Evolutionary conservation across 92 coral and sea anemone species (phyloP).

Genomic region (Blastomussa wellsi): DNA sequence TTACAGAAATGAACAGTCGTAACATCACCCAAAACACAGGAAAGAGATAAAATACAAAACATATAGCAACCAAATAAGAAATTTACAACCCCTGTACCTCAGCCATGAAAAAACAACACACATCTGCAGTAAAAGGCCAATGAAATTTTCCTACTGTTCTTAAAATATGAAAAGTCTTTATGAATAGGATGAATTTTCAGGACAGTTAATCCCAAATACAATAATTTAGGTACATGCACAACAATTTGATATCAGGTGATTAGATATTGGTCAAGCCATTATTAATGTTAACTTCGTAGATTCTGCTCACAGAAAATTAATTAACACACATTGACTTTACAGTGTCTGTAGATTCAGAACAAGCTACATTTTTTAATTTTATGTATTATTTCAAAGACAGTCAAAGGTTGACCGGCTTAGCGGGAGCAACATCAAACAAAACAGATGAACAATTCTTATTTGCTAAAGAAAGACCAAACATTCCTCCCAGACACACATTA

Average conservation of each 20-base stretch:
- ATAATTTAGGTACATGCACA: not conserved
- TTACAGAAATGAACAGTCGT: not conserved
- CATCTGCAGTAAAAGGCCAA: not conserved
- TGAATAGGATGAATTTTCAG: not conserved
- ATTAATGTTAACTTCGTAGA: not conserved
- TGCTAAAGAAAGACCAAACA: constrained; percentile 3
- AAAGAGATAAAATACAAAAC: not conserved
- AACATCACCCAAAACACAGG: constrained; percentile 1
- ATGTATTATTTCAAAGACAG: not conserved
- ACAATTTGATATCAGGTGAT: not conserved
- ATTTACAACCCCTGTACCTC: not conserved
- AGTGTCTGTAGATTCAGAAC: not conserved
- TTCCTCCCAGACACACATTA: not conserved
- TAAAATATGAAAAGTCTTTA: not conserved
- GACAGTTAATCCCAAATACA: not conserved
- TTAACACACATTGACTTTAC: not conserved
- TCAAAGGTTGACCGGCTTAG: not conserved
- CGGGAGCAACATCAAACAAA: constrained; percentile 3
- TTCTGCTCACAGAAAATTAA: not conserved
- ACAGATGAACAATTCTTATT: not conserved
- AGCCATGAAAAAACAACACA: not conserved
- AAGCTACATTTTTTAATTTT: not conserved
- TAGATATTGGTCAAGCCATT: not conserved
- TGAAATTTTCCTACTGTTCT: not conserved
- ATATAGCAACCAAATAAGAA: not conserved